Base-by-base conservation (phyloP, 2,888 invertebrate genomes). In the Beris chalybata region DNA sequence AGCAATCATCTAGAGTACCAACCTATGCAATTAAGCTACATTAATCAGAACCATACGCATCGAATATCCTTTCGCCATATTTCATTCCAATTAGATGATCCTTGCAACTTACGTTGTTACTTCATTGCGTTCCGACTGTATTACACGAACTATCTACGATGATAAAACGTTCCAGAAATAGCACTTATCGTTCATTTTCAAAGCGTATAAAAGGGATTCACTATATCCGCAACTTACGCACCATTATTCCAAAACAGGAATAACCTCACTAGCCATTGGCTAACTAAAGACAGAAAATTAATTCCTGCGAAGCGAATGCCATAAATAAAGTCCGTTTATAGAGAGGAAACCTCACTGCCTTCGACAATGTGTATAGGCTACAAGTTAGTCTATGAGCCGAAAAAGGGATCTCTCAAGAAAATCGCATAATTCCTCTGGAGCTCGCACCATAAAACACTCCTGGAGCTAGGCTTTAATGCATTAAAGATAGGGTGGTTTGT, bases 401-500 rank as follows among this genome's bases (percentile, higher is more conserved):
- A 59, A 59, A 32, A 48, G 59, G 58, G 31, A 59, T 59, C 59
- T 59, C 59, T 48, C 53, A 53, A 63, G 63, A 63, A 53, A 63
- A 63, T 63, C 63, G 63, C 63, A 63, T 63, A 63, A 63, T 53
- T 63, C 53, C 53, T 63, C 38, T 12, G 53, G 44, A 63, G 48
- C 63, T 48, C 63, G 63, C 30, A 11, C 64, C 56, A 64, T 64
- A 64, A 64, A 64, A 64, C 64, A 64, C 48, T 53, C 55, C 29
- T 43, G 48, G 55, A 64, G 48, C 56, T 47, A 44, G 64, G 50
- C 64, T 68, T 66, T 38, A 1, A 66, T 66, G 66, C 66, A 66
- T 66, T 66, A 66, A 68, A 66, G 68, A 68, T 68, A 68, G 68
- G 59, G 66, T 29, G 63, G 38, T 63, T n/a, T 43, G 53, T 53